Percentiles rank a stretch among this genome's conserved stretches.
Evolutionary conservation across 64 coral and sea anemone species (phyloP).

Genomic region (Catalaphyllia jardinei): DNA sequence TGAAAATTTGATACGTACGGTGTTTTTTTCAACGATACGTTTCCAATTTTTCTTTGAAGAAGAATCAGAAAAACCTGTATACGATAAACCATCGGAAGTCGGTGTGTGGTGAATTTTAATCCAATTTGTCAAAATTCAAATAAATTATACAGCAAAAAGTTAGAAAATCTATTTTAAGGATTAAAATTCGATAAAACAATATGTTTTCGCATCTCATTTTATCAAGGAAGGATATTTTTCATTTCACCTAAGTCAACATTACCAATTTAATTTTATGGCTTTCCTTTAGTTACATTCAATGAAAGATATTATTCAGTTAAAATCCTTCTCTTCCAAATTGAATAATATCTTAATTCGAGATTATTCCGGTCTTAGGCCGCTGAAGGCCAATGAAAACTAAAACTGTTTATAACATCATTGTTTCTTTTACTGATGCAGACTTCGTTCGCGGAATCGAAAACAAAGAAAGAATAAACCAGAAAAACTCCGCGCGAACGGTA

Average conservation of each 20-base stretch:
- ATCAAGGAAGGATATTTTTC: not conserved
- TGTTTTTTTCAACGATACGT: too few species aligned
- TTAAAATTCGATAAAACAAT: not conserved
- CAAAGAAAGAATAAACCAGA: not conserved
- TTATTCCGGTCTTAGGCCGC: not conserved
- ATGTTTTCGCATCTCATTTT: not conserved
- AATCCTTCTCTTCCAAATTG: not conserved
- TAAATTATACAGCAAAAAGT: not conserved
- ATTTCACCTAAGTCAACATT: conserved; percentile 22
- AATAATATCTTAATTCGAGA: conserved; percentile 27
- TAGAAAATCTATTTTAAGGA: not conserved
- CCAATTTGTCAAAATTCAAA: not conserved
- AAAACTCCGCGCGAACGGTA: not conserved
- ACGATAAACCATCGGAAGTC: too few species aligned
- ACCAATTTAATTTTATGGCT: conserved; percentile 20
- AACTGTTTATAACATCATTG: not conserved
- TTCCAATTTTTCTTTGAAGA: too few species aligned
- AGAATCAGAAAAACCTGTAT: too few species aligned
- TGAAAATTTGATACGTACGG: too few species aligned
- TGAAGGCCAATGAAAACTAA: not conserved
- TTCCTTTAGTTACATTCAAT: conserved; percentile 8
- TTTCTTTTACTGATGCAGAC: not conserved
- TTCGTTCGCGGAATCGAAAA: conserved; percentile 9
- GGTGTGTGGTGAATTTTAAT: too few species aligned
- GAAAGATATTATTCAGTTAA: not conserved